These are phyloP conservation scores for Abrostola tripartita DNA, from an alignment of 2,888 invertebrate species.

Conservation along the genomic window DNA sequence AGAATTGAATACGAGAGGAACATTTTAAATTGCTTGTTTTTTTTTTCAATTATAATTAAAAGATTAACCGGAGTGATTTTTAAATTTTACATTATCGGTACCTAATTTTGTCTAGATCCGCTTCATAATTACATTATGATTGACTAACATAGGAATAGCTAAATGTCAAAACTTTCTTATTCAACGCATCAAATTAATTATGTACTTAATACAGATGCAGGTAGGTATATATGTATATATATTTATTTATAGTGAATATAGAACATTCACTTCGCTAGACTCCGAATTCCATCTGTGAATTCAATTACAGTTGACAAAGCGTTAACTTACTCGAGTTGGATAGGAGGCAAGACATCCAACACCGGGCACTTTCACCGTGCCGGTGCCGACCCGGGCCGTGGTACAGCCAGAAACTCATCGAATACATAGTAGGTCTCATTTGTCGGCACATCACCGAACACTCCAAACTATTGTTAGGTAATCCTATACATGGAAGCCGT, in stretches of 20 bases:
- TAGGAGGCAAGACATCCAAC: conserved; percentile 68
- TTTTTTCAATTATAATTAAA: neutral
- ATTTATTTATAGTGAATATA: neutral
- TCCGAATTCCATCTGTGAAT: conserved; percentile 64
- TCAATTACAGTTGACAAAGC: conserved; percentile 75
- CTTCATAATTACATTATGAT: too few relatives aligned
- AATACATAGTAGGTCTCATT: conserved; percentile 30
- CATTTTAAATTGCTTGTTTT: neutral
- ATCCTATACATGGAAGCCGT: conserved; percentile 10
- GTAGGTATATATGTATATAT: too few relatives aligned
- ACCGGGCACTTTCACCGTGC: conserved; percentile 74
- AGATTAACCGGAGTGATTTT: neutral
- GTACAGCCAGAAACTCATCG: conserved; percentile 36
- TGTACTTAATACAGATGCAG: too few relatives aligned
- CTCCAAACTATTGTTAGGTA: conserved; percentile 15
- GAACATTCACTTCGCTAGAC: conserved; percentile 48
- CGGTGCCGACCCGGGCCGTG: conserved; percentile 23
- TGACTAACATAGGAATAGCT: too few relatives aligned
- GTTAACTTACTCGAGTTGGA: conserved; percentile 68
- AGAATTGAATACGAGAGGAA: neutral
- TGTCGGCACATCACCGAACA: conserved; percentile 20
- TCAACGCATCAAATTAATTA: too few relatives aligned
- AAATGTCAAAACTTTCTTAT: too few relatives aligned
- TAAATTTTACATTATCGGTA: too few relatives aligned
- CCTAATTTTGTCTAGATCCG: too few relatives aligned